A percentile compares a stretch with the other conserved stretches of the same genome.
Evolutionary conservation across 2,797 vertebrate genomes (phyloP).

Genomic region (Propithecus perrieri): DNA sequence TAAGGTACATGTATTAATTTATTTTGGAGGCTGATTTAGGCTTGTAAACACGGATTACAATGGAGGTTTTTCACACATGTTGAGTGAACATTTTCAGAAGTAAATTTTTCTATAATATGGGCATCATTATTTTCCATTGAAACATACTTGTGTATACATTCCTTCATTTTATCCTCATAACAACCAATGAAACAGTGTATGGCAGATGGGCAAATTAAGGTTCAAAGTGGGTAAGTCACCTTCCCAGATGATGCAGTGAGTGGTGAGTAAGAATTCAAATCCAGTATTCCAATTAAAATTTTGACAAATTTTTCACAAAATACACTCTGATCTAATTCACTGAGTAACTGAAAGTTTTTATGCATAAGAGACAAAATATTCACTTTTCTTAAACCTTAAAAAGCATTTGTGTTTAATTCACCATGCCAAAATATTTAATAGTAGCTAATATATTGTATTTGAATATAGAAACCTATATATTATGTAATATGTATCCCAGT

Average conservation of each 20-base stretch:
- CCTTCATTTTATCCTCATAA: background rate
- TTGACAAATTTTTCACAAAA: background rate
- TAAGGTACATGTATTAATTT: background rate
- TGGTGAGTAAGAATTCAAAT: background rate
- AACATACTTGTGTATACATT: background rate
- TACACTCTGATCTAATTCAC: background rate
- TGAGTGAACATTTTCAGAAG: conserved; percentile 9
- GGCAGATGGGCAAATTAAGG: background rate
- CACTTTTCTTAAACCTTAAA: background rate
- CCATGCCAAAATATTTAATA: background rate
- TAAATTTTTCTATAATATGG: background rate
- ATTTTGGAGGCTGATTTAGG: background rate
- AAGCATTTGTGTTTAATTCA: background rate
- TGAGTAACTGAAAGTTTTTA: background rate
- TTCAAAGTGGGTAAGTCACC: background rate
- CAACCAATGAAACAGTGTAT: background rate
- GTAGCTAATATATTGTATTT: background rate
- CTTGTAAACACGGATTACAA: background rate
- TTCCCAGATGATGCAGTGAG: too few relatives aligned
- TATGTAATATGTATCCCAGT: background rate
- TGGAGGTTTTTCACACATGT: background rate
- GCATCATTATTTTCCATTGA: background rate
- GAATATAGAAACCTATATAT: background rate
- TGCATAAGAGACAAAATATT: background rate
- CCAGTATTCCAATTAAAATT: background rate